Conservation (phyloP, 1,140 invertebrate genomes). For the Hyles vespertilio region DNA sequence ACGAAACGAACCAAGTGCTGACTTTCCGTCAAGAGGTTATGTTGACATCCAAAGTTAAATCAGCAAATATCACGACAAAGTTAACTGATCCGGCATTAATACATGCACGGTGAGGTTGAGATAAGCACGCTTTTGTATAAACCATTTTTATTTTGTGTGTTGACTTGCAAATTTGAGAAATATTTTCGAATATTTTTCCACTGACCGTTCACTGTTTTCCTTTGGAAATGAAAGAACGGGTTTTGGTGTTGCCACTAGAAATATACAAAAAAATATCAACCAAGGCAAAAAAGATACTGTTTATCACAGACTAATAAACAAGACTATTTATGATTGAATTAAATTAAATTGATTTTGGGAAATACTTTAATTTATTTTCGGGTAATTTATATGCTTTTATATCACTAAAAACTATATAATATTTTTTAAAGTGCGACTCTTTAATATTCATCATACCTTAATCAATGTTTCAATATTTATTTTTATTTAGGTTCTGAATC, state of each 20-base stretch:
- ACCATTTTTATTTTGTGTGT: slow-evolving; percentile 24
- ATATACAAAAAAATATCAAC: background rate
- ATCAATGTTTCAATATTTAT: too few relatives aligned
- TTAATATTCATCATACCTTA: too few relatives aligned
- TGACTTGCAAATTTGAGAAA: slow-evolving; percentile 20
- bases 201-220: slow-evolving; percentile 58
- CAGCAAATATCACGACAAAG: slow-evolving; percentile 39
- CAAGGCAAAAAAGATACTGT: background rate
- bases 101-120: background rate
- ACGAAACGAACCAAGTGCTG: too few relatives aligned
- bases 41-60: slow-evolving; percentile 59
- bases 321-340: too few relatives aligned
- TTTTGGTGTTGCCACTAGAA: slow-evolving; percentile 38
- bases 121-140: too few relatives aligned
- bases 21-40: slow-evolving; percentile 49
- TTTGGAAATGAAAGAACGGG: slow-evolving; percentile 58
- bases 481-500: too few relatives aligned
- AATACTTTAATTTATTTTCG: too few relatives aligned
- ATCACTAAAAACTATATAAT: too few relatives aligned
- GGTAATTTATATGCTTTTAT: too few relatives aligned
- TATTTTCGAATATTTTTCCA: slow-evolving; percentile 35
- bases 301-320: background rate
- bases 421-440: too few relatives aligned
- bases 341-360: too few relatives aligned
- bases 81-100: slow-evolving; percentile 31